Evolutionary conservation across 2,888 invertebrate genomes (phyloP), one percentile per base, ranked within the genome.

Genomic region (Caenorhabditis sp.): DNA sequence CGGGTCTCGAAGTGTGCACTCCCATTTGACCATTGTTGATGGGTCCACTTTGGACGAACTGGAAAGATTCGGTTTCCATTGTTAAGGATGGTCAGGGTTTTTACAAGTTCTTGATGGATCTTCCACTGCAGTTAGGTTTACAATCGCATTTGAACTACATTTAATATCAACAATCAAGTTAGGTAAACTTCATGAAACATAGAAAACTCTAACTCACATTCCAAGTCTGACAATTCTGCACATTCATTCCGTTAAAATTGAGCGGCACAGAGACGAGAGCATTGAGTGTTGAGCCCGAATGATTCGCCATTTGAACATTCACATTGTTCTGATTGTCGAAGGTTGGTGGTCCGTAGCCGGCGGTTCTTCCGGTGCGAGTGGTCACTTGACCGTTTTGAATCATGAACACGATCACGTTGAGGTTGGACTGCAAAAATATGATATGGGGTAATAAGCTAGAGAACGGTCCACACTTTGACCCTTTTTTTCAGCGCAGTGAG

Each of bases 171-270:
- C n/a, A n/a, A n/a, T n/a, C n/a, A n/a, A n/a, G n/a, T n/a, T n/a
- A n/a, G n/a, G n/a, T 31, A 31, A 31, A 31, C 31, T 7, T n/a
- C 7, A 31, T 31, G 38, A 38, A 38, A 38, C 38, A 31, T n/a
- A 38, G 12, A 38, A 38, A 38, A 38, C 6, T 10, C n/a, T n/a
- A n/a, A 82, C 82, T 73, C 44, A 82, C 82, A 83, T 83, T 79
- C 83, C 83, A 83, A 47, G 83, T 83, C 49, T 75, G 74, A 73
- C 83, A 83, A 19, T 79, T 63, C 59, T 72, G 66, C 41, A 82
- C 14, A 35, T 79, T 76, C 66, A 69, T 79, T 63, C 74, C 74
- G 56, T 79, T 75, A 44, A 75, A 83, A 8, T 41, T 74, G 47
- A 75, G 19, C 24, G 83, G 83, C 3, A 83, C 69, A 12, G 38